Conservation (phyloP, 2,888 invertebrate species). For the Aproaerema taeniolella region DNA sequence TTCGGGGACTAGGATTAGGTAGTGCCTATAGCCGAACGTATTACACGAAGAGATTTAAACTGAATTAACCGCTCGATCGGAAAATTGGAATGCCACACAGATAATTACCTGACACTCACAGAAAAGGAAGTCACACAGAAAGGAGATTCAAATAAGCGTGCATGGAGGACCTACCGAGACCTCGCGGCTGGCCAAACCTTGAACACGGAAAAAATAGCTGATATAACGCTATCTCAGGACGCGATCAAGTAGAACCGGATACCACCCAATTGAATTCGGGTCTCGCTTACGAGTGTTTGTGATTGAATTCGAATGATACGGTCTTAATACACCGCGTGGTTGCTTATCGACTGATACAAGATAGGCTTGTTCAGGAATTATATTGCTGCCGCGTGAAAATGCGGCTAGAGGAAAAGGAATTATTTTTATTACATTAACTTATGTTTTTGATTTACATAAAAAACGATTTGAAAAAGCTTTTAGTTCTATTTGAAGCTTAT, state of each 20-base stretch:
- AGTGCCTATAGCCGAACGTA: constrained; percentile 61
- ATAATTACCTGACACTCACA: constrained; percentile 79
- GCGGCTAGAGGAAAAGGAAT: no score
- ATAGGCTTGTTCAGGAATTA: constrained; percentile 1
- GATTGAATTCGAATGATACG: constrained; percentile 24
- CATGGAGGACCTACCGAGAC: constrained; percentile 58
- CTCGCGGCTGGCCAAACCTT: constrained; percentile 39
- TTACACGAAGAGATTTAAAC: constrained; percentile 76
- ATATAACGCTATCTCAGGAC: constrained; percentile 47
- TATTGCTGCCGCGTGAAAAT: not conserved
- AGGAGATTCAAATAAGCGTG: constrained; percentile 70
- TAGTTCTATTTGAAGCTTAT: no score
- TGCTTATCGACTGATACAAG: constrained; percentile 9
- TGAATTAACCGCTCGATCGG: constrained; percentile 77
- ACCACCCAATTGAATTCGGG: constrained; percentile 51
- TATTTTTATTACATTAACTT: no score
- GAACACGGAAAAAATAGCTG: constrained; percentile 57
- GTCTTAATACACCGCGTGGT: constrained; percentile 4
- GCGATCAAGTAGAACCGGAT: constrained; percentile 52
- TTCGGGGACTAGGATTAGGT: constrained; percentile 66
- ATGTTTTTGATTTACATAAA: no score
- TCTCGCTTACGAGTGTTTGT: constrained; percentile 33
- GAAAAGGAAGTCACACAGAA: constrained; percentile 72
- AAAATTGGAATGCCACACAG: constrained; percentile 78
- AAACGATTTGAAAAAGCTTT: no score